Percentiles rank a stretch among this genome's conserved stretches.
phyloP scores from a whole-genome alignment of 2,888 invertebrate species.

The Pomacea canaliculata region DNA sequence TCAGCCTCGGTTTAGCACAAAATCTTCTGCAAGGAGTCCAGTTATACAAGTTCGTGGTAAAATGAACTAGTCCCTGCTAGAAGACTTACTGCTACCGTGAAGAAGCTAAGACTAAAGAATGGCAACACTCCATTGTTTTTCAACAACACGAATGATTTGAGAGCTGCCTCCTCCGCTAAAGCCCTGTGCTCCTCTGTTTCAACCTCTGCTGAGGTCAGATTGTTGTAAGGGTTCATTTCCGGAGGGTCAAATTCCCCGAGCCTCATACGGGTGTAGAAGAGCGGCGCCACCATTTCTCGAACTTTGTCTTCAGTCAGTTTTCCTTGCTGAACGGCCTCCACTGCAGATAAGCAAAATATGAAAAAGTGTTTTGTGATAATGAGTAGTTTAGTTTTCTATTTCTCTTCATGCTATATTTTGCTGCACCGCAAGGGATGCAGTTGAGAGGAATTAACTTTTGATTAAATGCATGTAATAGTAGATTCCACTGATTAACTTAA shows the following conservation, averaged over 20 bases:
- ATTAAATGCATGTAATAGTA: too few species aligned
- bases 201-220: conserved; percentile 41
- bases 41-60: too few species aligned
- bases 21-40: too few species aligned
- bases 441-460: too few species aligned
- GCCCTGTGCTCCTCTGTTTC: conserved; percentile 46
- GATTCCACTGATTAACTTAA: too few species aligned
- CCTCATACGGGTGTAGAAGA: conserved; percentile 45
- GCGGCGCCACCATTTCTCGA: conserved; percentile 35
- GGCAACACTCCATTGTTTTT: conserved; percentile 50
- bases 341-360: conserved; percentile 4
- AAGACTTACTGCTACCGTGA: conserved; percentile 2
- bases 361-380: background rate
- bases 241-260: conserved; percentile 48
- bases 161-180: conserved; percentile 53
- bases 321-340: conserved; percentile 31
- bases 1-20: too few species aligned
- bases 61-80: too few species aligned
- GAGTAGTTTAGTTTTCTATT: too few species aligned
- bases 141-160: conserved; percentile 58
- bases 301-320: conserved; percentile 30
- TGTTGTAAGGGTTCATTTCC: conserved; percentile 50
- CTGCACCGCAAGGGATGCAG: too few species aligned
- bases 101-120: conserved; percentile 20
- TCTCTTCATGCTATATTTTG: too few species aligned